These are phyloP conservation scores for Agonopterix heracliana DNA, from an alignment of 2,888 invertebrate species.

Conservation along the genomic window DNA sequence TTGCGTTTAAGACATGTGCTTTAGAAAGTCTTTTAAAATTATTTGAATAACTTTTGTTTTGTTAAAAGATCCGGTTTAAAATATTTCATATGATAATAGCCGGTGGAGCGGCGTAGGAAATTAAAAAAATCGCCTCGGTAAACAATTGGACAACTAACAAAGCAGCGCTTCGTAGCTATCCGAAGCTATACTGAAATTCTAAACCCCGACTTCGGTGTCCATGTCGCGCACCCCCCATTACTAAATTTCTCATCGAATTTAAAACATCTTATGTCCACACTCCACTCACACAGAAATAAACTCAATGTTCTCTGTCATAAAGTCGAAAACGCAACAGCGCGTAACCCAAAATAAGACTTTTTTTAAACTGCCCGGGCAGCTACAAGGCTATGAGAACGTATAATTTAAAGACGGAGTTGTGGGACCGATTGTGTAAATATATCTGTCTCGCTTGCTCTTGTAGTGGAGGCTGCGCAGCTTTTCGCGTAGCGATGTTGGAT, in stretches of 20 bases:
- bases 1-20: constrained; percentile 23
- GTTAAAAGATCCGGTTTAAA: constrained; percentile 17
- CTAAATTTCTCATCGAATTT: constrained; percentile 55
- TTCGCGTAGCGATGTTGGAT: constrained; percentile 48
- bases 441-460: constrained; percentile 44
- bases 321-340: constrained; percentile 22
- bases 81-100: constrained; percentile 33
- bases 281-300: constrained; percentile 10
- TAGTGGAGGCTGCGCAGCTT: constrained; percentile 41
- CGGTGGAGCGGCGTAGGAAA: constrained; percentile 24
- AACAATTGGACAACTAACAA: constrained; percentile 71
- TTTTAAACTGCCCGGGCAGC: constrained; percentile 24
- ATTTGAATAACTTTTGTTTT: constrained; percentile 11
- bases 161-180: constrained; percentile 72
- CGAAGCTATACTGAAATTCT: constrained; percentile 76
- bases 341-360: constrained; percentile 27
- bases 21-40: constrained; percentile 6
- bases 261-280: constrained; percentile 27
- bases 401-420: constrained; percentile 72
- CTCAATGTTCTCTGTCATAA: not conserved
- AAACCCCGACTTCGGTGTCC: constrained; percentile 74
- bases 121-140: constrained; percentile 60
- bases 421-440: constrained; percentile 30
- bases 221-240: constrained; percentile 75
- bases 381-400: constrained; percentile 76